Conservation (phyloP, 2,797 vertebrate species). For the Smutsia gigantea region DNA sequence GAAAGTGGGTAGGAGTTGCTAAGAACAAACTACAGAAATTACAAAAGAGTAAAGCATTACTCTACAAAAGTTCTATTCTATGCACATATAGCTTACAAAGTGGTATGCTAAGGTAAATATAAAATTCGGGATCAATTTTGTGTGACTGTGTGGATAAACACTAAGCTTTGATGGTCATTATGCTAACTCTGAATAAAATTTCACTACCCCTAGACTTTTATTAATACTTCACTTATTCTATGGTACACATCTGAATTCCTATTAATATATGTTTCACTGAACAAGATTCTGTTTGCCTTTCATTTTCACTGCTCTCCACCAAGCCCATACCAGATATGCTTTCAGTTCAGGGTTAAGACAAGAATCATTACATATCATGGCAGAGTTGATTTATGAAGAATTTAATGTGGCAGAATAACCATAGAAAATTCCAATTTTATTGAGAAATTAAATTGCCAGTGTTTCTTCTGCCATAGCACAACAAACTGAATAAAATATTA, state of each 20-base stretch:
- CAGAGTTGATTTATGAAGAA: conserved; percentile 47
- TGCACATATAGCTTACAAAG: not conserved
- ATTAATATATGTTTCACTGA: conserved; percentile 22
- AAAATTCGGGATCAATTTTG: conserved; percentile 5
- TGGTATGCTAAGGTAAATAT: not conserved
- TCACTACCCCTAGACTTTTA: not conserved
- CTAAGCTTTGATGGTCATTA: not conserved
- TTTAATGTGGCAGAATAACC: conserved; percentile 48
- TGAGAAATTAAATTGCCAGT: conserved; percentile 36
- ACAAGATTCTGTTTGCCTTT: not conserved
- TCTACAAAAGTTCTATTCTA: not conserved
- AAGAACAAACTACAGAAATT: not conserved
- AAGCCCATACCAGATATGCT: not conserved
- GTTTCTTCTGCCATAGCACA: conserved; percentile 1
- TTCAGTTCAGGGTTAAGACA: conserved; percentile 23
- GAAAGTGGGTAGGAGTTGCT: accelerated
- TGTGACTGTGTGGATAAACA: conserved; percentile 2
- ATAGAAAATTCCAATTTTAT: not conserved
- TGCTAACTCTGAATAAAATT: not conserved
- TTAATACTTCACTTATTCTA: not conserved
- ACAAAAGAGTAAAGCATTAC: not conserved
- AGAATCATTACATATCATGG: not conserved
- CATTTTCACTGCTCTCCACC: not conserved
- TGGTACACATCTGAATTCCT: not conserved
- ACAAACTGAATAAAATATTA: not conserved